phyloP scores from a whole-genome alignment of 2,113 vertebrate genomes.

The Crotalus helleri region DNA sequence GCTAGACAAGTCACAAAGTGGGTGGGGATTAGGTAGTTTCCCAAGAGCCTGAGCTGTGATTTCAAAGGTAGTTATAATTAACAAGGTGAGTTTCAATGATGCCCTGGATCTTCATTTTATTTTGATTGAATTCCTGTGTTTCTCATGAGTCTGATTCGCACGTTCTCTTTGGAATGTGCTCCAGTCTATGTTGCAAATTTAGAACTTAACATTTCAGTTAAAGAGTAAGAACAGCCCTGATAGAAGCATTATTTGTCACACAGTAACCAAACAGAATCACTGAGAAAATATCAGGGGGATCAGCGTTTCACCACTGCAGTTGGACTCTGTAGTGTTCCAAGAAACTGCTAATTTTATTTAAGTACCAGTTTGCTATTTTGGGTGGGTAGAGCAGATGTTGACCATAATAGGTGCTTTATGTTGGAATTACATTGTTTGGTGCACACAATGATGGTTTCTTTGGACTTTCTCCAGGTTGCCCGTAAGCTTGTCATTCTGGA shows the following conservation, averaged over 20 bases:
- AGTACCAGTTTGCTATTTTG: not conserved
- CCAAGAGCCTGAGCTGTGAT: not conserved
- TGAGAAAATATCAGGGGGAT: not conserved
- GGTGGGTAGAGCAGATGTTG: not conserved
- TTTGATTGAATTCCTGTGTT: not conserved
- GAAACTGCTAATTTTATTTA: not conserved
- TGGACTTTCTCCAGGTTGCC: conserved; percentile 78
- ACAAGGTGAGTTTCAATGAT: not conserved
- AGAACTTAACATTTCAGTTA: not conserved
- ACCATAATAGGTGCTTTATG: not conserved
- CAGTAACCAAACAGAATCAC: not conserved
- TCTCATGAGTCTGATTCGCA: not conserved
- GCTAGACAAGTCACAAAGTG: not conserved
- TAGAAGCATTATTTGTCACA: not conserved
- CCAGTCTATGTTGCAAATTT: not conserved
- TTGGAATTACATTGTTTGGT: not conserved
- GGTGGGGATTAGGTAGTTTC: not conserved
- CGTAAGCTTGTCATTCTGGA: conserved; percentile 95
- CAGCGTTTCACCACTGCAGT: not conserved
- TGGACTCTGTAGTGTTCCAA: not conserved
- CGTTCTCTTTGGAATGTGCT: not conserved
- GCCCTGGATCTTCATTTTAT: not conserved
- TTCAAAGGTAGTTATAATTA: not conserved
- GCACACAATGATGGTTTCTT: not conserved
- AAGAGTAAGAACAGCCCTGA: not conserved